Conservation (phyloP, 2,888 invertebrate species). For the Autographa gamma region DNA sequence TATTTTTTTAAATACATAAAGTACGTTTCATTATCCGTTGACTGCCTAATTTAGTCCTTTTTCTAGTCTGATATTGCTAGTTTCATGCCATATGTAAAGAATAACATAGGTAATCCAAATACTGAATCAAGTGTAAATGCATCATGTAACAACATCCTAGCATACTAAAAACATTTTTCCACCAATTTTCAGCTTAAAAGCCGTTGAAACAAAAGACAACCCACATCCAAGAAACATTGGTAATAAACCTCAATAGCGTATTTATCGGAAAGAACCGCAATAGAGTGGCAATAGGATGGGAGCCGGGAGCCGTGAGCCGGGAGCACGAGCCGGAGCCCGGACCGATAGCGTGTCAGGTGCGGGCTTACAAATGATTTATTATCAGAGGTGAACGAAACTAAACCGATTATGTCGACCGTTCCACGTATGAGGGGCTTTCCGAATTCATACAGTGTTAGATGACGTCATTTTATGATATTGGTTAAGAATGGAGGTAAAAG, state of each 20-base stretch:
- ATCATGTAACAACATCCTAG: no score
- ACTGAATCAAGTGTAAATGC: no score
- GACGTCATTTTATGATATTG: neutral
- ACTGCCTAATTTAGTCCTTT: neutral
- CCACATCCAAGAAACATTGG: constrained; percentile 18
- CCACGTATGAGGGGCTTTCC: constrained; percentile 54
- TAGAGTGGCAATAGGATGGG: constrained; percentile 39
- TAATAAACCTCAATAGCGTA: constrained; percentile 41
- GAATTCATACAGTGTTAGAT: constrained; percentile 19
- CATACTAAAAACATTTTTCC: no score
- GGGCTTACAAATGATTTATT: constrained; percentile 77
- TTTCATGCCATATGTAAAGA: no score
- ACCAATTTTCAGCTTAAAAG: neutral
- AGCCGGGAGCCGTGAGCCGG: constrained; percentile 38
- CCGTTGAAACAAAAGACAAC: constrained; percentile 1
- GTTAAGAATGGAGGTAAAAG: neutral
- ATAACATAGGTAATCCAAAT: no score
- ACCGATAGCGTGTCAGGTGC: constrained; percentile 73
- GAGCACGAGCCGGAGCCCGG: constrained; percentile 18
- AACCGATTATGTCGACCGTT: constrained; percentile 71
- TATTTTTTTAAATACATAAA: no score
- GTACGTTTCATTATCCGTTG: no score
- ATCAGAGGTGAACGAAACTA: constrained; percentile 63
- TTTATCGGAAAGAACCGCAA: constrained; percentile 50
- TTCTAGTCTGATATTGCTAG: no score